These are phyloP conservation scores for Nannobrachium achirus DNA, from an alignment of 2,113 vertebrate genomes.

Conservation along the genomic window DNA sequence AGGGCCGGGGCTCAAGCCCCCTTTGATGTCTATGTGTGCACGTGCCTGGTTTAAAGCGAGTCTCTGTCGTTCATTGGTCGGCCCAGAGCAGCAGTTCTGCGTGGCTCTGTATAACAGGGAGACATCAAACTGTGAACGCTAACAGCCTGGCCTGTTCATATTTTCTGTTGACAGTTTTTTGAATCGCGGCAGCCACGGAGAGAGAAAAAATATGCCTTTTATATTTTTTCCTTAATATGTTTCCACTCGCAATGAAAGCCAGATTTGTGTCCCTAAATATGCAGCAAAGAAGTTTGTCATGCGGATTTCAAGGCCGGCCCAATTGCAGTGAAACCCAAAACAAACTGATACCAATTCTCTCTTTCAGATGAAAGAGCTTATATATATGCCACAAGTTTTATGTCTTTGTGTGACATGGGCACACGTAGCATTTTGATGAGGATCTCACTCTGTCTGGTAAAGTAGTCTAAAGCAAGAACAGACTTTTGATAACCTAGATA, in stretches of 20 bases:
- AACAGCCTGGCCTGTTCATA: conserved; percentile 15
- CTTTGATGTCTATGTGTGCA: background rate
- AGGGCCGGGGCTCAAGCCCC: no score
- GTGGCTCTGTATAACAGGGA: no score
- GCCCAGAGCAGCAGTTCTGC: no score
- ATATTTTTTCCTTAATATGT: conserved; percentile 33
- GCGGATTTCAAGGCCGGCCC: conserved; percentile 38
- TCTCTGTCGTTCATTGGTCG: no score
- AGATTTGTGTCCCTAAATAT: conserved; percentile 43
- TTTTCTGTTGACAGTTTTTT: conserved; percentile 33
- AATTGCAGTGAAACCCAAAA: conserved; percentile 14
- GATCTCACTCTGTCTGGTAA: background rate
- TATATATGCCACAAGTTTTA: background rate
- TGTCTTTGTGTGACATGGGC: background rate
- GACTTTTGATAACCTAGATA: no score
- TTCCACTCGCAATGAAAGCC: conserved; percentile 53
- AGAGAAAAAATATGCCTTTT: conserved; percentile 9
- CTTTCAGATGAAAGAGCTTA: conserved; percentile 8
- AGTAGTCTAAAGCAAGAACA: background rate
- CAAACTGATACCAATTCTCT: conserved; percentile 11
- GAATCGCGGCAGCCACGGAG: conserved; percentile 19
- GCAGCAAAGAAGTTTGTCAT: conserved; percentile 29
- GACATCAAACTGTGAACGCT: background rate
- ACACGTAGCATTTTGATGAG: background rate
- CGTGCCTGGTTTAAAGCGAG: no score